phyloP scores from a whole-genome alignment of 2,797 vertebrate species.

The Scleropages formosus region DNA sequence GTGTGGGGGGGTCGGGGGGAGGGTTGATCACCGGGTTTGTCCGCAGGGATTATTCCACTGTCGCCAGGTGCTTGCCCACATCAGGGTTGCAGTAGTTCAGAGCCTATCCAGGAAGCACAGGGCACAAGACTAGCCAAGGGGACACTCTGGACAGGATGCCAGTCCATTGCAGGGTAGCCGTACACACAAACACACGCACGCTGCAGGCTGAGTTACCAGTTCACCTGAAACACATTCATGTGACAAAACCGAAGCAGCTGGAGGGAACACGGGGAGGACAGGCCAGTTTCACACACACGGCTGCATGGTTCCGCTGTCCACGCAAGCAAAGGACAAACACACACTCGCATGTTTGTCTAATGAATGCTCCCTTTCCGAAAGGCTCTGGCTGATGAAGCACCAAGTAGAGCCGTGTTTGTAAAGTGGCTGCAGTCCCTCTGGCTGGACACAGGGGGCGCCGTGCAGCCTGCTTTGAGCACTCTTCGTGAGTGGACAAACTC shows the following conservation, averaged over 20 bases:
- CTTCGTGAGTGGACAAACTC: slow-evolving; percentile 24
- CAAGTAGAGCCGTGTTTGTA: neutral
- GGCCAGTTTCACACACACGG: neutral
- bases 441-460: slow-evolving; percentile 44
- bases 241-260: neutral
- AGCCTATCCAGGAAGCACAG: too few species aligned
- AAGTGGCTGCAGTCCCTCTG: slow-evolving; percentile 22
- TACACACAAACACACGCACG: neutral
- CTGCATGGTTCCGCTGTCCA: neutral
- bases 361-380: neutral
- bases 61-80: neutral
- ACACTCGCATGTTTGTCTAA: too few species aligned
- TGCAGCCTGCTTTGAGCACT: slow-evolving; percentile 20
- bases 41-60: too few species aligned
- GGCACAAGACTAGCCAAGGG: neutral
- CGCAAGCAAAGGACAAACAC: too few species aligned
- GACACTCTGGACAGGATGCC: neutral
- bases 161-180: neutral
- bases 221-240: neutral
- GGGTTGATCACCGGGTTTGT: neutral
- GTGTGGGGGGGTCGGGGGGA: neutral
- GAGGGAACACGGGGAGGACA: neutral
- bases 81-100: neutral
- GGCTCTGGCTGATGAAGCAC: neutral
- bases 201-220: neutral